Base-by-base conservation (phyloP, 2,888 invertebrate species). In the Trissoscelio sp. region DNA sequence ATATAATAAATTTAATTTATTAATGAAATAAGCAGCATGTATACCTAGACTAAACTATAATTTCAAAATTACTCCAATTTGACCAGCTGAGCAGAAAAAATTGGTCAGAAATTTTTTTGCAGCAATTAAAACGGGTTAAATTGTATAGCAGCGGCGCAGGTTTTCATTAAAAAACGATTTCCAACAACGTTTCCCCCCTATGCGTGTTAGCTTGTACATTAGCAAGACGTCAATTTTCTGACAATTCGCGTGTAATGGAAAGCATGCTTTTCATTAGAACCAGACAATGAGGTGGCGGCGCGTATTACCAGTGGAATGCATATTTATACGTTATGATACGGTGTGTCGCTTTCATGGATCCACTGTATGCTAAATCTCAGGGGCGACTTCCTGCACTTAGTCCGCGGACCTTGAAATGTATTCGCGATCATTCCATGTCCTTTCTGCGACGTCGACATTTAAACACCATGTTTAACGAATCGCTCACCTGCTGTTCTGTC, bases 371-470 rank as follows among this genome's bases (percentile, higher is more conserved):
- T 86, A 87, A 90, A 89, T 89, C 88, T 88, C 85, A 11, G 77
- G 86, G 72, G 82, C 69, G 83, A 87, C 90, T 89, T 89, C 90
- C 90, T 89, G 88, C 85, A 79, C 83, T 79, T 81, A 83, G 83
- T n/a, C 81, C 85, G 86, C 85, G 84, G 86, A 87, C 86, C 78
- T 84, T 83, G 82, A 79, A 83, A 84, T 83, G 80, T 84, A 83
- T 85, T 82, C 85, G 39, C 58, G 78, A 34, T 60, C 64, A 73
- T 78, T 75, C 51, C 74, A 70, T 34, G 57, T 58, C 66, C 46
- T 64, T 24, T 39, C 66, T 16, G 46, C 73, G 67, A 57, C 67
- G 37, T 58, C 16, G 72, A 37, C 51, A 58, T 67, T 39, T 64
- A 64, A 74, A 62, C 66, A 72, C 48, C 66, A 34, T 69, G 69